These are phyloP conservation scores for Arion vulgaris DNA, from an alignment of 1,140 invertebrate species.

Conservation along the genomic window DNA sequence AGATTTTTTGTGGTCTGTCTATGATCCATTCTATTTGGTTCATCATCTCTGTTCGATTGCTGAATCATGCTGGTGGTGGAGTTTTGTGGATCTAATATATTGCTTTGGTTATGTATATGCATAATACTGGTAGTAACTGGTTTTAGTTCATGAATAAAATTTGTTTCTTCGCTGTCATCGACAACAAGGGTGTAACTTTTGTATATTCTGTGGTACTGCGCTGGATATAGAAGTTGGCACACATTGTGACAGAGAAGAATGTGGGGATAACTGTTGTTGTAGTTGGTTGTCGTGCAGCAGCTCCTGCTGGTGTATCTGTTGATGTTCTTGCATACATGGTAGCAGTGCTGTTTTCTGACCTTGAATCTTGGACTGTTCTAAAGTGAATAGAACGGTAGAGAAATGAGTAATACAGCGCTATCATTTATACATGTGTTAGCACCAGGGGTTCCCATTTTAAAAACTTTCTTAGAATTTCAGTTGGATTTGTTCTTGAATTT, in stretches of 20 bases:
- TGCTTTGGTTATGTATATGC: background rate
- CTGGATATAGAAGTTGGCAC: background rate
- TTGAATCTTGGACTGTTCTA: background rate
- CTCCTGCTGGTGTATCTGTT: background rate
- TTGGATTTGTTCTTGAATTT: no score
- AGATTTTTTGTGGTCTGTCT: slow-evolving; percentile 13
- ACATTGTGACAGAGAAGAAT: background rate
- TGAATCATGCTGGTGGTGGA: background rate
- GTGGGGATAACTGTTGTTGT: background rate
- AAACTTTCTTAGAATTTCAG: no score
- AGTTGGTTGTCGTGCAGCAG: background rate
- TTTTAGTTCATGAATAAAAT: slow-evolving; percentile 4
- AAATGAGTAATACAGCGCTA: no score
- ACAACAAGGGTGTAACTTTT: background rate
- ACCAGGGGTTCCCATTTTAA: no score
- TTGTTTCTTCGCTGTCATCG: background rate
- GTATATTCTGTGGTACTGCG: background rate
- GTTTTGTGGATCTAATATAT: background rate
- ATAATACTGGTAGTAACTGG: background rate
- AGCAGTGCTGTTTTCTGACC: background rate
- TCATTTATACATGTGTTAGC: no score
- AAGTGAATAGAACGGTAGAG: background rate
- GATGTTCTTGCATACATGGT: background rate
- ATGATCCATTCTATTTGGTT: background rate
- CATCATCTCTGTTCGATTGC: background rate